Evolutionary conservation across 1,140 invertebrate species (phyloP), one percentile per base, ranked within the genome.

Genomic region (Drosophila pseudoobscura): DNA sequence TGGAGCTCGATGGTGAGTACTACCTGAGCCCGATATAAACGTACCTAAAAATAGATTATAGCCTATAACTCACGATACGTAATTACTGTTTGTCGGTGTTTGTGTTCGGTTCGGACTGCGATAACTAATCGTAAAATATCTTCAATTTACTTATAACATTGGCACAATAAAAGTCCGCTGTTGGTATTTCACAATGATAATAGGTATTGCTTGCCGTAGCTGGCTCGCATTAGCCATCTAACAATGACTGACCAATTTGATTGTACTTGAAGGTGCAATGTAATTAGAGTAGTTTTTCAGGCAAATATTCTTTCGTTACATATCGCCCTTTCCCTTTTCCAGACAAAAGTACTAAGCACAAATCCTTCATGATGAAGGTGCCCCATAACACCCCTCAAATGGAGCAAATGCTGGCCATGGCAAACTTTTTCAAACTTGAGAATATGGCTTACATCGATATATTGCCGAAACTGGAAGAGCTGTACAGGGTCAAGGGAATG

Each of bases 301-400:
- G 9, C 11, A 29, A 52, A 41, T 51, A 31, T 46, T 39, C 45
- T 50, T 1, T 20, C 20, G 13, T n/a, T 39, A 11, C 15, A 39
- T 52, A 13, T 35, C 22, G 2, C 7, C 6, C 8, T 20, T 20
- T 20, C 2, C 20, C 0, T 11, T 31, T 29, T 61, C 6, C 46
- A 84, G 88, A 90, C 31, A 76, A 82, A 7, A 62, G 31, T 22
- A 61, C 26, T 5, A 82, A 90, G 29, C 26, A 31, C 13, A 52
- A 79, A 22, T 75, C 68, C 1, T 79, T 65, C 17, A 90, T 90
- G 88, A 59, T 90, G 72, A 90, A 90, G 61, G 75, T 90, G 2
- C 54, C 88, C 0, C 89, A 90, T 13, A 69, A 89, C 7, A 49
- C 22, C 0, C 49, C 65, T 0, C 35, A 79, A 65, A 90, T 90